Evolutionary conservation across 2,888 invertebrate species (phyloP).

Genomic region (Abrostola tripartita): DNA sequence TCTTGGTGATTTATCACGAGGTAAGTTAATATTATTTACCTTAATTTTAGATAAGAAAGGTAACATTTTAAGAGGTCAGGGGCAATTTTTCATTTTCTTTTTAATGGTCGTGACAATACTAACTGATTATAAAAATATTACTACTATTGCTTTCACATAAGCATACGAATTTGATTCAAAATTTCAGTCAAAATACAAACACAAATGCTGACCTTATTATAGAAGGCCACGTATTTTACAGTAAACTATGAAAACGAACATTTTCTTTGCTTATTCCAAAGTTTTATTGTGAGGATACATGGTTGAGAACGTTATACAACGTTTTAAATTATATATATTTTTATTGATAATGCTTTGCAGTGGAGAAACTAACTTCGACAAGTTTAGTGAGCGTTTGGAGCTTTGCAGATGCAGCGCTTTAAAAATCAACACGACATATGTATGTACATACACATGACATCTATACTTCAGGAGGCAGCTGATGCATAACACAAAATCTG

Average conservation of each 20-base stretch:
- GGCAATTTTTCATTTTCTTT: slow-evolving; percentile 11
- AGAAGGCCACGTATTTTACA: not conserved
- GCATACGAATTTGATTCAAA: not conserved
- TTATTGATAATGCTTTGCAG: slow-evolving; percentile 30
- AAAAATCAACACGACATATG: slow-evolving; percentile 47
- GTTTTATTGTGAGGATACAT: slow-evolving; percentile 31
- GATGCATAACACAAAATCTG: slow-evolving; percentile 57
- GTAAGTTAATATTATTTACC: slow-evolving; percentile 36
- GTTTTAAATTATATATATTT: slow-evolving; percentile 47
- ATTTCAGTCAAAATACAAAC: slow-evolving; percentile 22
- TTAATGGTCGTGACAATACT: slow-evolving; percentile 19
- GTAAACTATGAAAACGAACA: slow-evolving; percentile 12
- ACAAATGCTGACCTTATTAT: slow-evolving; percentile 9
- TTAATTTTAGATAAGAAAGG: slow-evolving; percentile 6
- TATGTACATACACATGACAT: slow-evolving; percentile 10
- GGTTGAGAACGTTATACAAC: slow-evolving; percentile 32
- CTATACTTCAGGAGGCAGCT: slow-evolving; percentile 34
- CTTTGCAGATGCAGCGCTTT: slow-evolving; percentile 34
- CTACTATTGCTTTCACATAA: slow-evolving; percentile 12
- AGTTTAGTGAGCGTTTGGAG: slow-evolving; percentile 32
- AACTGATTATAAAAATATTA: slow-evolving; percentile 25
- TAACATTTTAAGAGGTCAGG: slow-evolving; percentile 13
- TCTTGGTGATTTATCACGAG: slow-evolving; percentile 32
- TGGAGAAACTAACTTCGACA: slow-evolving; percentile 41
- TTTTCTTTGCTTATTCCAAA: slow-evolving; percentile 17